These are phyloP conservation scores for Aspiorhynchus laticeps DNA, from an alignment of 2,113 vertebrate species.

Conservation along the genomic window DNA sequence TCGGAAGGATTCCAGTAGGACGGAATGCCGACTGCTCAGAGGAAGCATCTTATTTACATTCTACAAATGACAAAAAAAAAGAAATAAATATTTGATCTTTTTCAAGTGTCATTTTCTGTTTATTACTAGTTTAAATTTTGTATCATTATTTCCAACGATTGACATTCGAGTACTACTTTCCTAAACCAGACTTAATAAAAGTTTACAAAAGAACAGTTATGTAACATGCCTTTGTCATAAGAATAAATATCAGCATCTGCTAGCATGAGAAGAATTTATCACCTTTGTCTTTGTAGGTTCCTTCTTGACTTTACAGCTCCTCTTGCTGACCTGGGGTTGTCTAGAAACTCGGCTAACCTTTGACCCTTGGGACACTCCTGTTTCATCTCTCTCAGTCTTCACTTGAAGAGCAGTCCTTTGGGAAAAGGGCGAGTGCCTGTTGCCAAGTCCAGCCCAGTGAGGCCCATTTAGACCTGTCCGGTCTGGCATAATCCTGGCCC, in stretches of 20 bases:
- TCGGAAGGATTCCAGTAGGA: slow-evolving; percentile 65
- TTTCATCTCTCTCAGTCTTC: slow-evolving; percentile 68
- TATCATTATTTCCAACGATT: background rate
- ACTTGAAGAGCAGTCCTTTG: slow-evolving; percentile 49
- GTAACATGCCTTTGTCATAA: background rate
- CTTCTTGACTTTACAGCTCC: slow-evolving; percentile 51
- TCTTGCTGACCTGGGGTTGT: slow-evolving; percentile 35
- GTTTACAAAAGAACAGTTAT: background rate
- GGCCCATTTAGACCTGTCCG: slow-evolving; percentile 54
- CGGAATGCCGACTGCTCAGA: slow-evolving; percentile 60
- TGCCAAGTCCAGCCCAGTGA: slow-evolving; percentile 57
- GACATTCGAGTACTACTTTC: background rate
- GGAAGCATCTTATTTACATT: slow-evolving; percentile 62
- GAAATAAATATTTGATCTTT: background rate
- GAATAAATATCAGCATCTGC: background rate
- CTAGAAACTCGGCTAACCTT: background rate
- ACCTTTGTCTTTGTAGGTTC: slow-evolving; percentile 54
- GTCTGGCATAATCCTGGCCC: slow-evolving; percentile 45
- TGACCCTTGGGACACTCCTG: slow-evolving; percentile 53
- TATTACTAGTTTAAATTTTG: background rate
- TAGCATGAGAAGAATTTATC: background rate
- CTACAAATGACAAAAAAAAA: slow-evolving; percentile 48
- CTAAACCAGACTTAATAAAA: background rate
- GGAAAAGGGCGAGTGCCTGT: slow-evolving; percentile 52
- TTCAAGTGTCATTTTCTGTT: background rate